Conservation (phyloP, 2,888 invertebrate species). For the Strigamia crassipes region DNA sequence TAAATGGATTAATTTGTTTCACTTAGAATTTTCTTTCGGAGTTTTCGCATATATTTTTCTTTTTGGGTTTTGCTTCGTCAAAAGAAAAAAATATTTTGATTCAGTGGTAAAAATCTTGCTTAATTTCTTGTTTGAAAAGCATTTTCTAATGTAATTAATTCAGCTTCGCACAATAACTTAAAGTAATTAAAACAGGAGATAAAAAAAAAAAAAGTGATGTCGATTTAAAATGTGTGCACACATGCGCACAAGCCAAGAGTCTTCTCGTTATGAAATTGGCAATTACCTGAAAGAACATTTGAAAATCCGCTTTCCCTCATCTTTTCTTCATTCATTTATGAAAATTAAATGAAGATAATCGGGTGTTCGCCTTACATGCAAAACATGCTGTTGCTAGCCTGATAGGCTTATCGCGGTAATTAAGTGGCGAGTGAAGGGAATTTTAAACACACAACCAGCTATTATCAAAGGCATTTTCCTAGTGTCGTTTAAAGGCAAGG, state of each 20-base stretch:
- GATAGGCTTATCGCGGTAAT: conserved; percentile 16
- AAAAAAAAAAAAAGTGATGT: not conserved
- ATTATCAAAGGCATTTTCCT: conserved; percentile 6
- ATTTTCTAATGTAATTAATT: conserved; percentile 3
- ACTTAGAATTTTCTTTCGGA: not conserved
- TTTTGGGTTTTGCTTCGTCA: not conserved
- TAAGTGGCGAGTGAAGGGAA: not conserved
- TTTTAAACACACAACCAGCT: conserved; percentile 11
- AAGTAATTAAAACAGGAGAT: not conserved
- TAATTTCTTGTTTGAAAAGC: conserved; percentile 21
- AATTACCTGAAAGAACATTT: conserved; percentile 21
- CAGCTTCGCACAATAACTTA: not conserved
- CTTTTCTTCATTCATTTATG: conserved; percentile 21
- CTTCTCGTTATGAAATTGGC: conserved; percentile 16
- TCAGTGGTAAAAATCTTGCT: not conserved
- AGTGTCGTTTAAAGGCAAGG: conserved; percentile 10
- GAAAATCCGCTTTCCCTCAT: not conserved
- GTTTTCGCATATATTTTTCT: not conserved
- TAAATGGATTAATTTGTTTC: conserved; percentile 13
- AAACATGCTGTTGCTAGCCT: conserved; percentile 21
- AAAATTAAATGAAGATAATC: conserved; percentile 21
- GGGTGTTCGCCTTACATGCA: conserved; percentile 21
- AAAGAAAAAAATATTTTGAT: not conserved
- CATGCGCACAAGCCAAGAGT: not conserved
- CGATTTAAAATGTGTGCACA: conserved; percentile 2